Conservation (phyloP, 2,113 vertebrate species). For the Lophotis ruficrista region DNA sequence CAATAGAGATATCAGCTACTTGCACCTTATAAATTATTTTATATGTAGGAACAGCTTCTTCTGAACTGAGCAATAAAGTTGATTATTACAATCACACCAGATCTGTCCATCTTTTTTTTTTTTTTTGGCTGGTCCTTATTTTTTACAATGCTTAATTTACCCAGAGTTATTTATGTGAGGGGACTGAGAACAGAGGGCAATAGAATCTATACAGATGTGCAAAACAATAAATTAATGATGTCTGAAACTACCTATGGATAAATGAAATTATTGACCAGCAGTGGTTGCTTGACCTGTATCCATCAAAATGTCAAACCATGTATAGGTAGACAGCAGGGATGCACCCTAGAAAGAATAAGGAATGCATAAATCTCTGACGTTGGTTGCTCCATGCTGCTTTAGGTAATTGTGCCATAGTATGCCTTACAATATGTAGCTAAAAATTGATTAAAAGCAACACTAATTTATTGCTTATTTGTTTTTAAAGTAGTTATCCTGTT, state of each 20-base stretch:
- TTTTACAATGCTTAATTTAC: not conserved
- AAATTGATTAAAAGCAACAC: not conserved
- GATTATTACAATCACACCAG: not conserved
- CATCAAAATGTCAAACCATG: slow-evolving; percentile 62
- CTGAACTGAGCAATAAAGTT: not conserved
- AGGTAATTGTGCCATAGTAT: not conserved
- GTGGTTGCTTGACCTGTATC: slow-evolving; percentile 56
- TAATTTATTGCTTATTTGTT: not conserved
- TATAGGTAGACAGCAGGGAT: slow-evolving; percentile 37
- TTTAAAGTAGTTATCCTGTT: not conserved
- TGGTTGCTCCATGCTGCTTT: not conserved
- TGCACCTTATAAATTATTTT: not conserved
- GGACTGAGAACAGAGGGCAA: not conserved
- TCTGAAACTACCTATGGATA: slow-evolving; percentile 36
- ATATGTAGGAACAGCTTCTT: not conserved
- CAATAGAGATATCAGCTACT: not conserved
- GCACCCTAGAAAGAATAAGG: slow-evolving; percentile 2
- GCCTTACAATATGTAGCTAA: not conserved
- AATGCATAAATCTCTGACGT: slow-evolving; percentile 38
- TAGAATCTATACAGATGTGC: not conserved
- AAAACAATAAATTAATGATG: slow-evolving; percentile 41
- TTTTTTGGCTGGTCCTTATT: not conserved
- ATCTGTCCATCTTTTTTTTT: not conserved
- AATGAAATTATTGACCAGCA: slow-evolving; percentile 59
- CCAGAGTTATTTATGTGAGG: not conserved